These are phyloP conservation scores for Oreocharis arfaki DNA, from an alignment of 2,113 vertebrate genomes.

Conservation along the genomic window DNA sequence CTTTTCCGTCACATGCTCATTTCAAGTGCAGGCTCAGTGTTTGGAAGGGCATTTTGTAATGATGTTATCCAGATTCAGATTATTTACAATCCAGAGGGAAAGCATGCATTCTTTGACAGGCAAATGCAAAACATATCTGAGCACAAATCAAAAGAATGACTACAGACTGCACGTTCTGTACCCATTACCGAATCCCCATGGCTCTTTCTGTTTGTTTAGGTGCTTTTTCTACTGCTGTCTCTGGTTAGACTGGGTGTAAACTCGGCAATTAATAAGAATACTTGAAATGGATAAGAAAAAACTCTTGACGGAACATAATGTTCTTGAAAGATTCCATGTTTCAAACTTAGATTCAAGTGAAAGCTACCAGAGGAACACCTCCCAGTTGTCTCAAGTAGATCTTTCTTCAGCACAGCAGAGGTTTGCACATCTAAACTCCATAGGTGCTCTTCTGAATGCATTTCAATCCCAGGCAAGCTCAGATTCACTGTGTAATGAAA, in stretches of 20 bases:
- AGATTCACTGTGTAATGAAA: slow-evolving; percentile 21
- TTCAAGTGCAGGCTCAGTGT: slow-evolving; percentile 18
- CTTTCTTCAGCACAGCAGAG: neutral
- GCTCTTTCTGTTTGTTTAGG: slow-evolving; percentile 67
- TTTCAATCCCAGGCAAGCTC: slow-evolving; percentile 3
- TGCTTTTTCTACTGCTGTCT: slow-evolving; percentile 56
- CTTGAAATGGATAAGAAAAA: slow-evolving; percentile 33
- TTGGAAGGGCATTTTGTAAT: slow-evolving; percentile 63
- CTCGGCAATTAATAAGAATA: slow-evolving; percentile 38
- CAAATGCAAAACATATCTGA: slow-evolving; percentile 67
- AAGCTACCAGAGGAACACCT: neutral
- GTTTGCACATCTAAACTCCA: neutral
- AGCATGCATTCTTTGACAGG: slow-evolving; percentile 52
- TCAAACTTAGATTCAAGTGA: slow-evolving; percentile 20
- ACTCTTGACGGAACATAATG: neutral
- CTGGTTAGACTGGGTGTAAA: slow-evolving; percentile 33
- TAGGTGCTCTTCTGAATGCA: neutral
- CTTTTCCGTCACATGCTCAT: slow-evolving; percentile 1
- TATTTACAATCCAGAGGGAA: slow-evolving; percentile 63
- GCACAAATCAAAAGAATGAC: slow-evolving; percentile 72
- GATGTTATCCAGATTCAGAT: slow-evolving; percentile 64
- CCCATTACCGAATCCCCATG: slow-evolving; percentile 58
- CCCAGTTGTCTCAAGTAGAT: neutral
- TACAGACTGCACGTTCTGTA: neutral
- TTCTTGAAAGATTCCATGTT: slow-evolving; percentile 27